phyloP scores from a whole-genome alignment of 2,113 vertebrate species.

The Phaethon lepturus region DNA sequence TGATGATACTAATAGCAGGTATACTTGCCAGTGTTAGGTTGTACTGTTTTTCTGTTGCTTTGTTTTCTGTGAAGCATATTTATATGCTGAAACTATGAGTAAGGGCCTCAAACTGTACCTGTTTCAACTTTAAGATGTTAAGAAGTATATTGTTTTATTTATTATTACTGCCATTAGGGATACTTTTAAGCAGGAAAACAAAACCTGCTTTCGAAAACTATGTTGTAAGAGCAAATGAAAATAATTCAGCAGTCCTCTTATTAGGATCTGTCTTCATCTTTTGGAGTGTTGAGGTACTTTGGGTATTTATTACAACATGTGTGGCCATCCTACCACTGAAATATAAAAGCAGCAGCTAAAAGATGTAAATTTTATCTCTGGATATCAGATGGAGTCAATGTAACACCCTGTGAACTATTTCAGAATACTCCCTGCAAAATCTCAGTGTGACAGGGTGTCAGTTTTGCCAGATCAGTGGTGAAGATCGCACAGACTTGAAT shows the following conservation, averaged over 20 bases:
- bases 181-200: conserved; percentile 34
- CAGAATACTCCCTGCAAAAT: conserved; percentile 74
- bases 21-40: not conserved
- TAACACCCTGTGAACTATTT: conserved; percentile 65
- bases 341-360: conserved; percentile 10
- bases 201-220: conserved; percentile 52
- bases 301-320: conserved; percentile 8
- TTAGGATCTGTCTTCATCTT: conserved; percentile 18
- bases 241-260: not conserved
- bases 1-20: not conserved
- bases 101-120: not conserved
- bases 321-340: not conserved
- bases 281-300: conserved; percentile 13
- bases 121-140: conserved; percentile 47
- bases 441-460: conserved; percentile 75
- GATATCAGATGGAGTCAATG: conserved; percentile 23
- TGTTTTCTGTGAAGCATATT: not conserved
- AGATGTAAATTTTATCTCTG: conserved; percentile 1
- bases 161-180: conserved; percentile 22
- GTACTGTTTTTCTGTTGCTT: not conserved
- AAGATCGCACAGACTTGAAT: conserved; percentile 76
- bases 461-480: conserved; percentile 75
- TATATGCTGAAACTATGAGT: not conserved
- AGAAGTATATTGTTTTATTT: conserved; percentile 42
- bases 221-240: conserved; percentile 40